Percentiles rank a stretch among this genome's conserved stretches.
Evolutionary conservation across 53 echinoderm and acorn worm species (phyloP).

Genomic region (Patiria pectinifera): DNA sequence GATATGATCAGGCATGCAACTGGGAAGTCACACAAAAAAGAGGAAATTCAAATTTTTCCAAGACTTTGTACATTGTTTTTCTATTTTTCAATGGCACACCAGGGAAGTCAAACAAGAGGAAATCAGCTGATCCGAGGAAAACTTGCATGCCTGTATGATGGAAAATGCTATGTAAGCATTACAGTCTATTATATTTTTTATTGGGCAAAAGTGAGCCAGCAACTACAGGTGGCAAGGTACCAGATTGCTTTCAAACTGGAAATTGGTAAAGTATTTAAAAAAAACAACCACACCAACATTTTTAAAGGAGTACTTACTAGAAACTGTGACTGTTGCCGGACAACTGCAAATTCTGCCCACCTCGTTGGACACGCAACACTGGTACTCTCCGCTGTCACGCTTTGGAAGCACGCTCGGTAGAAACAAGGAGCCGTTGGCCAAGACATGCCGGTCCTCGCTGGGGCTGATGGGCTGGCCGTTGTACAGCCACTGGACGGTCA

Average conservation of each 20-base stretch:
- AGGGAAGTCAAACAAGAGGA: no score
- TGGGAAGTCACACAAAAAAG: no score
- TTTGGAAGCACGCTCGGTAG: slow-evolving; percentile 61
- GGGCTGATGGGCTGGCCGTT: slow-evolving; percentile 44
- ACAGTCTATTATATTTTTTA: no score
- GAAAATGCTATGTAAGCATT: no score
- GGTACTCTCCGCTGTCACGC: slow-evolving; percentile 64
- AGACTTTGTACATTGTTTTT: no score
- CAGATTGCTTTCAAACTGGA: neutral
- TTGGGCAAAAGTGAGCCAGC: no score
- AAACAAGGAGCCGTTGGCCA: slow-evolving; percentile 59
- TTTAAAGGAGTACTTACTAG: slow-evolving; percentile 62
- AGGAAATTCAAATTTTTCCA: no score
- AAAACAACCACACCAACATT: neutral
- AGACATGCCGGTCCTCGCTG: slow-evolving; percentile 39
- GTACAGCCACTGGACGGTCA: slow-evolving; percentile 48
- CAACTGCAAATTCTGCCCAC: slow-evolving; percentile 74
- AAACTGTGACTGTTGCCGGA: slow-evolving; percentile 54
- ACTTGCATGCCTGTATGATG: no score
- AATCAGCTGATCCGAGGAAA: no score
- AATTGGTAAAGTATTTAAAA: neutral
- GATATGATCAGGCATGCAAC: no score
- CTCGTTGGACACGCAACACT: slow-evolving; percentile 71
- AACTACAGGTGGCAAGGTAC: no score
- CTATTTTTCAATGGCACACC: no score